Conservation (phyloP, 2,888 invertebrate species). For the Megastigmus dorsalis region DNA sequence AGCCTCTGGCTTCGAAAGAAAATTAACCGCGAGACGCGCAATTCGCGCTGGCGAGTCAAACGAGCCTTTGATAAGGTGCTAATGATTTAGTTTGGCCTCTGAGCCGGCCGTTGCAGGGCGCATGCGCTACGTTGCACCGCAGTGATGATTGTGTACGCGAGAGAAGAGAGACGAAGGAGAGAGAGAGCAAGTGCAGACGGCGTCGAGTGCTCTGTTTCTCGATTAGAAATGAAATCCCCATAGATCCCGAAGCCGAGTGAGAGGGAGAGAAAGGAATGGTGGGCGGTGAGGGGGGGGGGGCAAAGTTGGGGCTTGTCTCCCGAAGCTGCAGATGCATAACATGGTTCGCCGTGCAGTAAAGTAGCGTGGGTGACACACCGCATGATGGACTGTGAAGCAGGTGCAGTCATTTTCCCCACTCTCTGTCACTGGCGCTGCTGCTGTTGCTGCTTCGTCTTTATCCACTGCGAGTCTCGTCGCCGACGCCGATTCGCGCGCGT, state of each 20-base stretch:
- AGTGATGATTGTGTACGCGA: no score
- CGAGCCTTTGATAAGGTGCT: slow-evolving; percentile 49
- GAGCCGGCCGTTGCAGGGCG: slow-evolving; percentile 1
- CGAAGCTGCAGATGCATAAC: slow-evolving; percentile 72
- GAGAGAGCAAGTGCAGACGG: slow-evolving; percentile 50
- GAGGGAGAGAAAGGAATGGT: slow-evolving; percentile 48
- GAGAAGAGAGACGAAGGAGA: background rate
- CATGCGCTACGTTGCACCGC: no score
- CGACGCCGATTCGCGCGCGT: slow-evolving; percentile 61
- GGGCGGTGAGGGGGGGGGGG: slow-evolving; percentile 33
- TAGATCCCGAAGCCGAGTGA: slow-evolving; percentile 65
- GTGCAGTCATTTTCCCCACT: slow-evolving; percentile 64
- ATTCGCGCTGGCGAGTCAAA: slow-evolving; percentile 36
- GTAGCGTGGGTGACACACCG: slow-evolving; percentile 73
- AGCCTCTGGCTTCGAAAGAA: slow-evolving; percentile 37
- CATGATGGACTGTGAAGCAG: slow-evolving; percentile 73
- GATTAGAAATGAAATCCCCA: slow-evolving; percentile 69
- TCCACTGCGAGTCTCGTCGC: slow-evolving; percentile 52
- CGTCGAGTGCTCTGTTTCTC: slow-evolving; percentile 62
- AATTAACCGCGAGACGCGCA: slow-evolving; percentile 29
- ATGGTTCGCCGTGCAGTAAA: slow-evolving; percentile 72
- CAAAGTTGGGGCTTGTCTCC: slow-evolving; percentile 67
- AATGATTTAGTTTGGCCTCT: slow-evolving; percentile 43
- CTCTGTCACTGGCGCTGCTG: slow-evolving; percentile 55
- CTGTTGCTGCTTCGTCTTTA: slow-evolving; percentile 46